Conservation (phyloP, 2,888 invertebrate genomes). For the Ichneumoninae sp. region DNA sequence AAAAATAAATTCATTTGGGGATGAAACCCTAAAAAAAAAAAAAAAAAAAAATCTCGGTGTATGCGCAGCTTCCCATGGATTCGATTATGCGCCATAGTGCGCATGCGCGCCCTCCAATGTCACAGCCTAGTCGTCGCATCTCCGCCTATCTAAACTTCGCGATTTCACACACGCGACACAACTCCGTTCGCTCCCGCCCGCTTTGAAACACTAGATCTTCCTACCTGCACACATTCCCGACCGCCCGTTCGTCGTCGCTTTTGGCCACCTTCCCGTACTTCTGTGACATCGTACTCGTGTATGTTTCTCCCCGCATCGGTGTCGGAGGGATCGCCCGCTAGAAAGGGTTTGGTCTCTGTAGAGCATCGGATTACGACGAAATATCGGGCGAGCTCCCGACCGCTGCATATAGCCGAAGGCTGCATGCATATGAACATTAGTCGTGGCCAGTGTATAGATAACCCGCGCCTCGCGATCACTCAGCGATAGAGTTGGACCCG, state of each 20-base stretch:
- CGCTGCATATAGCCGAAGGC: not conserved
- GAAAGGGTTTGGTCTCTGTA: conserved; percentile 43
- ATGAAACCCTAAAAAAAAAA: no score
- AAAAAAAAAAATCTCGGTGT: not conserved
- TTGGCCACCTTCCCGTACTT: conserved; percentile 30
- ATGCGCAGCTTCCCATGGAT: not conserved
- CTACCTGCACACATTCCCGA: conserved; percentile 34
- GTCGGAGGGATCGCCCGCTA: conserved; percentile 33
- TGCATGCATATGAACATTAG: not conserved
- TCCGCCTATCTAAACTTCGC: conserved; percentile 26
- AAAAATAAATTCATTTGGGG: no score
- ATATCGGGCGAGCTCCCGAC: conserved; percentile 31
- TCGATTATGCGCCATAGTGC: conserved; percentile 43
- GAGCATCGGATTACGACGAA: conserved; percentile 53
- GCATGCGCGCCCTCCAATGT: conserved; percentile 58
- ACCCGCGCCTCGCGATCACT: conserved; percentile 40
- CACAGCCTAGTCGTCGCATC: conserved; percentile 46
- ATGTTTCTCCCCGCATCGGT: conserved; percentile 27
- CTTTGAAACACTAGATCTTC: conserved; percentile 62
- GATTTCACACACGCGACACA: conserved; percentile 1
- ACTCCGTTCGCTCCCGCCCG: conserved; percentile 11
- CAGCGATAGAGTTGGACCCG: conserved; percentile 57
- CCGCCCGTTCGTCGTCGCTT: conserved; percentile 46
- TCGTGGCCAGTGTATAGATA: conserved; percentile 37
- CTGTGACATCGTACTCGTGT: conserved; percentile 17